Conservation (phyloP, 2,113 vertebrate genomes). For the Cebidichthys violaceus region DNA sequence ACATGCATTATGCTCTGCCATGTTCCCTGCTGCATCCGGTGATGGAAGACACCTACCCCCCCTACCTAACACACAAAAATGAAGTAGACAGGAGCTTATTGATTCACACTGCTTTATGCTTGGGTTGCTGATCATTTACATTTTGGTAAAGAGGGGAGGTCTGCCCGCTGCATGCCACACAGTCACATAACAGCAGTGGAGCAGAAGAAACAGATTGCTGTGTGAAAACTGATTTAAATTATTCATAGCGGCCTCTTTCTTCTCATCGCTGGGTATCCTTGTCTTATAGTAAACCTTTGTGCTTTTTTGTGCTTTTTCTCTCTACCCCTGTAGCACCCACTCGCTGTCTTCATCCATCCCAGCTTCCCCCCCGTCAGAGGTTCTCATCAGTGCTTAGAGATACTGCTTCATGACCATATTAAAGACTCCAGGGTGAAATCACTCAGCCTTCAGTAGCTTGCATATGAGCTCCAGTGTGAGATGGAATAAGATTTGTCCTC, state of each 20-base stretch:
- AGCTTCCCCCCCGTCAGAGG: not conserved
- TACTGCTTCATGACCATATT: not conserved
- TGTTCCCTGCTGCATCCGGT: no score
- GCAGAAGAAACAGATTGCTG: slow-evolving; percentile 27
- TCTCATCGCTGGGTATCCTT: not conserved
- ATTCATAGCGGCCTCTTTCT: slow-evolving; percentile 33
- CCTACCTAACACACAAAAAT: not conserved
- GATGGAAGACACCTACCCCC: no score
- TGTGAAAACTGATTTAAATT: slow-evolving; percentile 39
- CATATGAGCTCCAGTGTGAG: not conserved
- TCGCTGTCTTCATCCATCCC: not conserved
- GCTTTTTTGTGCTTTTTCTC: no score
- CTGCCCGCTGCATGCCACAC: not conserved
- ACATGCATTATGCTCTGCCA: not conserved
- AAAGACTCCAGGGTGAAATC: not conserved
- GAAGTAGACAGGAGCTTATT: not conserved
- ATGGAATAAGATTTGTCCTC: not conserved
- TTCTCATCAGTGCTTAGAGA: not conserved
- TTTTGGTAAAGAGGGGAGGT: not conserved
- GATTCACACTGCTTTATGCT: not conserved
- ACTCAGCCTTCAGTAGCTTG: not conserved
- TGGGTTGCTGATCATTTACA: not conserved
- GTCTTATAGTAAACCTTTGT: not conserved
- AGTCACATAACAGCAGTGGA: not conserved
- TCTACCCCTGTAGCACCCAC: not conserved